phyloP scores from a whole-genome alignment of 2,113 vertebrate species.

The Parus major region DNA sequence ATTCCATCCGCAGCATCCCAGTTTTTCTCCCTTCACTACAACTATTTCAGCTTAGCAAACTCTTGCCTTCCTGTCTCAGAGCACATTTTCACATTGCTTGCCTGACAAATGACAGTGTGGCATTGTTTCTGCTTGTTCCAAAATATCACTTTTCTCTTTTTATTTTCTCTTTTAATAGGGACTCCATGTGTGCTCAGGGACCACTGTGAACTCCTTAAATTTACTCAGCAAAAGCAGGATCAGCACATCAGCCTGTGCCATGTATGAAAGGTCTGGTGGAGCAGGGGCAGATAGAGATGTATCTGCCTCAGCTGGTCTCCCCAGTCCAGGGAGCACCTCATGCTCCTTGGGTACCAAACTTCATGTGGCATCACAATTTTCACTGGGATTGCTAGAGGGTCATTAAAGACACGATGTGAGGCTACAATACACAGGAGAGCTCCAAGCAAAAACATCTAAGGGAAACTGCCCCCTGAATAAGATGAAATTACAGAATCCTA shows the following conservation, averaged over 20 bases:
- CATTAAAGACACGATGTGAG: neutral
- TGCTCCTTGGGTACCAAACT: neutral
- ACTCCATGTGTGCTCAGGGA: neutral
- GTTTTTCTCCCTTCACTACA: neutral
- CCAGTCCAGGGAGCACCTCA: neutral
- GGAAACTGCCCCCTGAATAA: neutral
- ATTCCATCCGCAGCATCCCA: neutral
- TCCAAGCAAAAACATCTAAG: neutral
- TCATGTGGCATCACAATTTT: neutral
- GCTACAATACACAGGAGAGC: rapidly evolving
- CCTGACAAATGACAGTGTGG: neutral
- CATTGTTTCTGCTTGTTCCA: neutral
- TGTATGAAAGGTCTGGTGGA: neutral
- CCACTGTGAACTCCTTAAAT: neutral
- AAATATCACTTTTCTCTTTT: neutral
- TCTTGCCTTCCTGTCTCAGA: neutral
- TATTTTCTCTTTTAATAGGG: neutral
- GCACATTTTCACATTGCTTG: neutral
- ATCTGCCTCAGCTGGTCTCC: neutral
- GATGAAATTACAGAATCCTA: neutral
- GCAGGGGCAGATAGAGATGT: neutral
- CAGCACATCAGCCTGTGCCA: neutral
- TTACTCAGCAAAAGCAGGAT: neutral
- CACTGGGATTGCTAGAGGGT: neutral
- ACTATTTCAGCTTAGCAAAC: neutral